These are phyloP conservation scores for Peromyscus nudipes DNA, from an alignment of 2,797 vertebrate genomes.

Conservation along the genomic window DNA sequence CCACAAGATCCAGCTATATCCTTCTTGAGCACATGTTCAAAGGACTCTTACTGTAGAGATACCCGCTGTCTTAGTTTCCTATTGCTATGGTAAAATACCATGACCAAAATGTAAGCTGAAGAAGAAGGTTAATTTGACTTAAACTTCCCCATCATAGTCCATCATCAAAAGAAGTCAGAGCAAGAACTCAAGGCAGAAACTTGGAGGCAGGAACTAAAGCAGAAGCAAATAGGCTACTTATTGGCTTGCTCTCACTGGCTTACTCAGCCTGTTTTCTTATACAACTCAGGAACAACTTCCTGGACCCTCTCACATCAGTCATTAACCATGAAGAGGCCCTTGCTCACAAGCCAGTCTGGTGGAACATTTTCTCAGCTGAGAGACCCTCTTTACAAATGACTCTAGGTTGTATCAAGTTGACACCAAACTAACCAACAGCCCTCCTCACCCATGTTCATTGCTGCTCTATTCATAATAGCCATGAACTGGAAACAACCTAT, in stretches of 20 bases:
- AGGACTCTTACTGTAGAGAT: too few species aligned
- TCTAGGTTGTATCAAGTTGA: neutral
- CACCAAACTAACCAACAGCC: neutral
- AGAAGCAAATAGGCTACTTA: neutral
- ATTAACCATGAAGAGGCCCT: neutral
- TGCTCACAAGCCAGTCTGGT: neutral
- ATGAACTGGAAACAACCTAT: neutral
- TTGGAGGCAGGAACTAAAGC: neutral
- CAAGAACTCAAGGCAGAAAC: neutral
- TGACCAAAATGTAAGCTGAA: too few species aligned
- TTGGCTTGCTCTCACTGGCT: neutral
- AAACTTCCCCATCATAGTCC: neutral
- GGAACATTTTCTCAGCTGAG: neutral
- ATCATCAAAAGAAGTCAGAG: neutral
- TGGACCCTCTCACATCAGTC: neutral
- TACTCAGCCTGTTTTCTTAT: neutral
- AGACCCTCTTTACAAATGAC: neutral
- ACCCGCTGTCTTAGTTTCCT: too few species aligned
- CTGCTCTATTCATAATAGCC: neutral
- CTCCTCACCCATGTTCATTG: neutral
- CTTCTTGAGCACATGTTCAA: too few species aligned
- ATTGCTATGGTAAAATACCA: too few species aligned
- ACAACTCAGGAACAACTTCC: neutral
- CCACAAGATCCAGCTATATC: too few species aligned
- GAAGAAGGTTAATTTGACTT: too few species aligned